Evolutionary conservation across 1,140 invertebrate species (phyloP).

Genomic region (Hycleus cichorii): DNA sequence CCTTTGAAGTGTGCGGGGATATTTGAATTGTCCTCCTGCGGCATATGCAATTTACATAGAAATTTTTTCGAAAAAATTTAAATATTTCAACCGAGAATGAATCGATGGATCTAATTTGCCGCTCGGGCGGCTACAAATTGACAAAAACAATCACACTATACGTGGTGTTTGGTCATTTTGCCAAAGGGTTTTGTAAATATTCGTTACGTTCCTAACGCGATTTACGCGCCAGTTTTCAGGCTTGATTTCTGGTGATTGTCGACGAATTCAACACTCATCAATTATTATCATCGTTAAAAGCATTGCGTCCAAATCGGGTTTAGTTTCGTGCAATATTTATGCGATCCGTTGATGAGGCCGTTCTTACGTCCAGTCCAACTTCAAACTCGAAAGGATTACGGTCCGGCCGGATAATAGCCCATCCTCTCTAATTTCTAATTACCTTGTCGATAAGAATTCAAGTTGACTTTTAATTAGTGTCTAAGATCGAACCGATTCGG

Average conservation of each 20-base stretch:
- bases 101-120: conserved; percentile 37
- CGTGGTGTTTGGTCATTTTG: conserved; percentile 13
- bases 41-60: too few species aligned
- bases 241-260: conserved; percentile 14
- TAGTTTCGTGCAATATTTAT: conserved; percentile 26
- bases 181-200: conserved; percentile 25
- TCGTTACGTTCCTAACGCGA: conserved; percentile 21
- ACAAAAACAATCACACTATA: conserved; percentile 34
- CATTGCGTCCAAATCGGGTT: conserved; percentile 22
- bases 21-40: too few species aligned
- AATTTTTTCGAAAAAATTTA: too few species aligned
- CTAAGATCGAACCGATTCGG: conserved; percentile 4
- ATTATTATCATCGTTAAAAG: conserved; percentile 23
- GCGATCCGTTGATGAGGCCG: conserved; percentile 10
- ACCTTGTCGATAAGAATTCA: background rate
- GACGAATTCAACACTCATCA: conserved; percentile 14
- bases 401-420: background rate
- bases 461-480: background rate
- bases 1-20: too few species aligned
- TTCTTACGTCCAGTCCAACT: conserved; percentile 10
- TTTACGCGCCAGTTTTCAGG: conserved; percentile 9
- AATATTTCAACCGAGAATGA: conserved; percentile 3
- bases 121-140: conserved; percentile 35
- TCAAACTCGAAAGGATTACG: background rate
- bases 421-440: conserved; percentile 8